Conservation (phyloP, 2,888 invertebrate genomes). For the Conchocele bisecta region DNA sequence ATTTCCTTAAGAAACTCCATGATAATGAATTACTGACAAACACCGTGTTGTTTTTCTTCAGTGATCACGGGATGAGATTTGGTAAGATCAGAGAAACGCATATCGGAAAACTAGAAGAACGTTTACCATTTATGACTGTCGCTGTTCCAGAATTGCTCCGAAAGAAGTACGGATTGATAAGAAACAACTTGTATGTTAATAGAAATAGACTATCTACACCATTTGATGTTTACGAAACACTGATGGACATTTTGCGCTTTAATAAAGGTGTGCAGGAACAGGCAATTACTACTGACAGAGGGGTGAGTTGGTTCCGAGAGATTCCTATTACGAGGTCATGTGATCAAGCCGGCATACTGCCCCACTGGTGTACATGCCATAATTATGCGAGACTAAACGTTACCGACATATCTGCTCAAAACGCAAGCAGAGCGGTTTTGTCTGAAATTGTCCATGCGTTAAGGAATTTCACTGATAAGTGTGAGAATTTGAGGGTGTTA, state of each 20-base stretch:
- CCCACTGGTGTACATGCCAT: conserved; percentile 95
- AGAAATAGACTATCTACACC: conserved; percentile 88
- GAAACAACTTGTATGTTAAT: conserved; percentile 87
- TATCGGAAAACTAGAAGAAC: conserved; percentile 90
- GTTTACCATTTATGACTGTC: conserved; percentile 91
- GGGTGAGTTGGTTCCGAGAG: conserved; percentile 88
- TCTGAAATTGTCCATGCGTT: conserved; percentile 87
- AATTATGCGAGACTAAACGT: conserved; percentile 86
- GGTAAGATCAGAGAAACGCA: conserved; percentile 91
- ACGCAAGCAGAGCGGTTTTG: conserved; percentile 86
- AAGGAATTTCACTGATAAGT: conserved; percentile 66
- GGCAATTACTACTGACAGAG: conserved; percentile 38
- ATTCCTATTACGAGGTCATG: conserved; percentile 90
- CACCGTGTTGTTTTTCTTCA: conserved; percentile 84
- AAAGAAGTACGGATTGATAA: conserved; percentile 86
- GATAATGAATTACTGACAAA: conserved; percentile 63
- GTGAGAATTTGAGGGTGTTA: conserved; percentile 85
- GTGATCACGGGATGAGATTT: conserved; percentile 96
- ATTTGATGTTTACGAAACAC: conserved; percentile 91
- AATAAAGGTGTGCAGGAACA: conserved; percentile 35
- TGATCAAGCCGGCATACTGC: conserved; percentile 89
- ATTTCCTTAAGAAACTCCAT: conserved; percentile 85
- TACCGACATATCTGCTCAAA: conserved; percentile 85
- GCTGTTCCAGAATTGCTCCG: conserved; percentile 89
- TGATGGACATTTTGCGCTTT: conserved; percentile 86